These are phyloP conservation scores for Pseudococcus longispinus DNA, from an alignment of 2,888 invertebrate genomes.

Conservation along the genomic window DNA sequence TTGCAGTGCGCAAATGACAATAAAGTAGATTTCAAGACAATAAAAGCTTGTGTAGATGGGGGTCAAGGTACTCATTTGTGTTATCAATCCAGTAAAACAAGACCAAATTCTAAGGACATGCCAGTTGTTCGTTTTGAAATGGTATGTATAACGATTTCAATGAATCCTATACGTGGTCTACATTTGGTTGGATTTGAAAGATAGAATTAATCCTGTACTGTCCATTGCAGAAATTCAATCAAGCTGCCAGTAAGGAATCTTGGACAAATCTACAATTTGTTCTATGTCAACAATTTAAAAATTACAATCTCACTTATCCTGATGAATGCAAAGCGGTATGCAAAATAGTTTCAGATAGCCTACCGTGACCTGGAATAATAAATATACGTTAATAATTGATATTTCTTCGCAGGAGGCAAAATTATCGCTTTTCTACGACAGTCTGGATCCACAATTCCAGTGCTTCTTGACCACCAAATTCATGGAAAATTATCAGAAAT, in stretches of 20 bases:
- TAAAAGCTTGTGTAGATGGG: constrained; percentile 2
- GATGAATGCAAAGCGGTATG: constrained; percentile 7
- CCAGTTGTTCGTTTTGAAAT: neutral
- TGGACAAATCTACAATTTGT: neutral
- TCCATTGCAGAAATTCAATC: neutral
- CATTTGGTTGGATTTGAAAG: neutral
- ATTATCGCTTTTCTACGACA: neutral
- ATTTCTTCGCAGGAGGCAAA: neutral
- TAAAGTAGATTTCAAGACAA: neutral
- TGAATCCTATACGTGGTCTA: too few species aligned
- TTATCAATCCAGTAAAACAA: neutral
- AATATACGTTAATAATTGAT: too few species aligned
- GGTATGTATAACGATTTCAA: neutral
- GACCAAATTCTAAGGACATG: neutral
- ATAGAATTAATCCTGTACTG: neutral
- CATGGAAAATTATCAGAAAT: neutral
- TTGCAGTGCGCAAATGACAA: constrained; percentile 17
- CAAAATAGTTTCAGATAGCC: neutral
- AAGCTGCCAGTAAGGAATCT: neutral
- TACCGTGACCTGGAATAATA: neutral
- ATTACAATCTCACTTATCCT: neutral
- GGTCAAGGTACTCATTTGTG: neutral
- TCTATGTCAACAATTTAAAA: neutral
- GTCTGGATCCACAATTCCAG: neutral
- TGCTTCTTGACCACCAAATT: neutral